Evolutionary conservation across 2,888 invertebrate genomes (phyloP).

Genomic region (Caenorhabditis angaria): DNA sequence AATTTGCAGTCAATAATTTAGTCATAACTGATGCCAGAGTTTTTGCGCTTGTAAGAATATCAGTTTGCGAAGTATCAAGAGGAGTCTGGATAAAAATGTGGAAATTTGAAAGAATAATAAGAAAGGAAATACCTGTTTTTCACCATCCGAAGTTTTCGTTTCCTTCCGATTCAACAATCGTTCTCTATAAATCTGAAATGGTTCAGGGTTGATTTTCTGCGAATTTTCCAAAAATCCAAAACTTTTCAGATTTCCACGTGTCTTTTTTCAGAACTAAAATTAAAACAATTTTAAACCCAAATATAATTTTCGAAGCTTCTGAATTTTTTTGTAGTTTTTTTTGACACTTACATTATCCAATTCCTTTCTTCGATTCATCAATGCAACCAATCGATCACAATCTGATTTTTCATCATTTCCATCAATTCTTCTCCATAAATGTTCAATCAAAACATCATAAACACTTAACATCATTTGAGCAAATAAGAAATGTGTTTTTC

Average conservation of each 20-base stretch:
- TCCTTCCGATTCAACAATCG: not conserved
- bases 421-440: conserved; percentile 50
- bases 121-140: not conserved
- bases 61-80: conserved; percentile 21
- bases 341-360: conserved; percentile 28
- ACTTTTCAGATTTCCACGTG: no score
- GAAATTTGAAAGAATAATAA: not conserved
- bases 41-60: conserved; percentile 36
- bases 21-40: conserved; percentile 33
- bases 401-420: conserved; percentile 30
- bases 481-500: conserved; percentile 37
- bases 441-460: conserved; percentile 56
- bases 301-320: conserved; percentile 16
- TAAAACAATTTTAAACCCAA: no score
- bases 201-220: not conserved
- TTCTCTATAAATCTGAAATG: not conserved
- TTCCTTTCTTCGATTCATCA: conserved; percentile 39
- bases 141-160: not conserved
- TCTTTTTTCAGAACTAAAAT: no score
- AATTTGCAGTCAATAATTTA: conserved; percentile 9
- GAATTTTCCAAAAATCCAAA: not conserved
- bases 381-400: conserved; percentile 32
- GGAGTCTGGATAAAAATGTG: not conserved
- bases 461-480: conserved; percentile 45
- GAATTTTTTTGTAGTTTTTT: no score